Conservation (phyloP, 2,797 vertebrate species). For the Simalia tracyae region DNA sequence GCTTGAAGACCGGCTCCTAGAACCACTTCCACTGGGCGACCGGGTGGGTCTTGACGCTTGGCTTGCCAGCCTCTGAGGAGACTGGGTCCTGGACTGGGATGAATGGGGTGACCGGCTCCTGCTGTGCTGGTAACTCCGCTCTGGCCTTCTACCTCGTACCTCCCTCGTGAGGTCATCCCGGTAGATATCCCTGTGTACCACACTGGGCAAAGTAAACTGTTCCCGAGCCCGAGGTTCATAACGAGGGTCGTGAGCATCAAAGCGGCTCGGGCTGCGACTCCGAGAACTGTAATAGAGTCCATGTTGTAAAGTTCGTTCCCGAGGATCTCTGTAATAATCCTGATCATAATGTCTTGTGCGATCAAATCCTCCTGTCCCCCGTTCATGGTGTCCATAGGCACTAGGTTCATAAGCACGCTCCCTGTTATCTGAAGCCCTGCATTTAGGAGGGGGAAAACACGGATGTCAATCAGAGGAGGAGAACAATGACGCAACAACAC, state of each 20-base stretch:
- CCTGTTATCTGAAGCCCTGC: constrained; percentile 94
- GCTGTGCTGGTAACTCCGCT: constrained; percentile 92
- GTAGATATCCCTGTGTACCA: constrained; percentile 98
- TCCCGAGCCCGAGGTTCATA: constrained; percentile 94
- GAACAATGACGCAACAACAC: constrained; percentile 73
- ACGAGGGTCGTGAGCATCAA: constrained; percentile 92
- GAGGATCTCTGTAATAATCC: constrained; percentile 95
- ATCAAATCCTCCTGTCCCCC: constrained; percentile 91
- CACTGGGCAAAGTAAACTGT: constrained; percentile 92
- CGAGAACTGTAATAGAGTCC: constrained; percentile 94
- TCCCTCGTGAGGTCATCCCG: constrained; percentile 85
- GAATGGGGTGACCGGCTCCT: constrained; percentile 94
- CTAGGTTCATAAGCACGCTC: constrained; percentile 97
- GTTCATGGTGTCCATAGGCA: constrained; percentile 99
- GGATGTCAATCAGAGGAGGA: constrained; percentile 67
- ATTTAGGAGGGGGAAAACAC: constrained; percentile 77
- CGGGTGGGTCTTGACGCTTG: constrained; percentile 84
- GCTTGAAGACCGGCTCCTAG: constrained; percentile 93
- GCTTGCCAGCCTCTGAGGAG: constrained; percentile 90
- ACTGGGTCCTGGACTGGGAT: constrained; percentile 91
- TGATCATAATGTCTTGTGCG: constrained; percentile 96
- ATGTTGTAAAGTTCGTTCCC: constrained; percentile 88
- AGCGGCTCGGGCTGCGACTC: constrained; percentile 94
- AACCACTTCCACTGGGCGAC: constrained; percentile 91
- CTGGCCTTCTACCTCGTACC: constrained; percentile 89